Evolutionary conservation across 2,797 vertebrate genomes (phyloP).

Genomic region (Microcaecilia unicolor): DNA sequence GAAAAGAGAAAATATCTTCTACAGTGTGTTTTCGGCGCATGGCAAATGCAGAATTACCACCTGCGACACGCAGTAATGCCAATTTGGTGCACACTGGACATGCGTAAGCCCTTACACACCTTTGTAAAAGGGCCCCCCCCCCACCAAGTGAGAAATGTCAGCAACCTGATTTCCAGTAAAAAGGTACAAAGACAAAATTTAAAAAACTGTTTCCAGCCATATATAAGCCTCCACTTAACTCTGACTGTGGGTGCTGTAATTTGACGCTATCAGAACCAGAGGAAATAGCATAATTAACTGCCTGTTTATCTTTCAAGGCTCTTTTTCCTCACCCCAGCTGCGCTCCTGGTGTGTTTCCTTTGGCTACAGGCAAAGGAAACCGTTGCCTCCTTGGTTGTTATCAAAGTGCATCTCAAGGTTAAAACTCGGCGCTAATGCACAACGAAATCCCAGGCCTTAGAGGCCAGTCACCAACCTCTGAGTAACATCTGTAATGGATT

Average conservation of each 20-base stretch:
- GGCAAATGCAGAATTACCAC: too few species aligned
- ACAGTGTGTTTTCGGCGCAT: too few species aligned
- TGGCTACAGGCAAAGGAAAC: slow-evolving; percentile 37
- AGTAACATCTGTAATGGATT: slow-evolving; percentile 32
- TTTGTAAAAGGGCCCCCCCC: too few species aligned
- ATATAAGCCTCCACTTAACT: too few species aligned
- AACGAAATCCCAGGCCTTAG: slow-evolving; percentile 18
- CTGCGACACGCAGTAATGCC: too few species aligned
- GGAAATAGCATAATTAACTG: slow-evolving; percentile 11
- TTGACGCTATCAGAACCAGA: slow-evolving; percentile 10
- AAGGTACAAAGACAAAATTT: slow-evolving; percentile 29
- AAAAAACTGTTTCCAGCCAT: too few species aligned
- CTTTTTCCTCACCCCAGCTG: slow-evolving; percentile 1
- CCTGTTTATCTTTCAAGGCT: not conserved
- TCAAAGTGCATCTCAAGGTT: slow-evolving; percentile 29
- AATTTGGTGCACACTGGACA: too few species aligned
- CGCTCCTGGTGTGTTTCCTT: slow-evolving; percentile 30
- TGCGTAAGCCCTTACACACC: too few species aligned
- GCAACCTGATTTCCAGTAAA: slow-evolving; percentile 14
- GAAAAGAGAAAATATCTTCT: too few species aligned
- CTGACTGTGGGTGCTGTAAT: too few species aligned
- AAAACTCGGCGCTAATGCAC: slow-evolving; percentile 37
- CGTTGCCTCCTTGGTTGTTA: slow-evolving; percentile 27
- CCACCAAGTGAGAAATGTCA: slow-evolving; percentile 19
- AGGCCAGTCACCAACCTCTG: slow-evolving; percentile 9